A percentile compares a stretch with the other conserved stretches of the same genome.
phyloP scores from a whole-genome alignment of 2,888 invertebrate species.

The Odontomyia ornata region DNA sequence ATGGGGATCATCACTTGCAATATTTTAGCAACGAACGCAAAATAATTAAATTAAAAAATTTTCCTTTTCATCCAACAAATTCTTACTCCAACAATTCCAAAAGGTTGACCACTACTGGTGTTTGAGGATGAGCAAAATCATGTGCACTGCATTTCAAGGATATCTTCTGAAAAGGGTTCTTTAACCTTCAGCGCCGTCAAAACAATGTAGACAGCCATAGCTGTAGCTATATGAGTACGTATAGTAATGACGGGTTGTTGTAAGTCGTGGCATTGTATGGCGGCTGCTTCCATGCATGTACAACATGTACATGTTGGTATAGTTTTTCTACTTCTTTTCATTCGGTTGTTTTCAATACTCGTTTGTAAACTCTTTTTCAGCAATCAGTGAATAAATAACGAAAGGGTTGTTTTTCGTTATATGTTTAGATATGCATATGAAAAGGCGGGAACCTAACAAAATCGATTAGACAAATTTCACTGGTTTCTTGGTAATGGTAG shows the following conservation, averaged over 20 bases:
- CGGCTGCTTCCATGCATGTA: not conserved
- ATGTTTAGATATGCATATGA: too few species aligned
- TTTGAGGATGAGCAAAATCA: not conserved
- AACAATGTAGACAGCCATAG: constrained; percentile 47
- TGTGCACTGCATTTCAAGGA: constrained; percentile 49
- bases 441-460: too few species aligned
- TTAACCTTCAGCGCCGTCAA: constrained; percentile 52
- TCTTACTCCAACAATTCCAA: not conserved
- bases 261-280: constrained; percentile 1
- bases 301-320: not conserved
- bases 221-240: constrained; percentile 29
- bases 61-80: too few species aligned
- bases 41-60: too few species aligned
- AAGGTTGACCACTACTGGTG: not conserved
- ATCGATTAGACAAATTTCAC: too few species aligned
- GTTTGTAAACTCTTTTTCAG: not conserved
- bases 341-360: not conserved
- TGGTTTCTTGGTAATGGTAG: too few species aligned
- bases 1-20: too few species aligned
- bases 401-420: too few species aligned
- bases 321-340: not conserved
- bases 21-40: too few species aligned
- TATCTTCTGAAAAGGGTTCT: constrained; percentile 49
- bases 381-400: too few species aligned
- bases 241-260: constrained; percentile 42